Conservation (phyloP, 2,888 invertebrate genomes). For the Xestoiulus laeticollis region DNA sequence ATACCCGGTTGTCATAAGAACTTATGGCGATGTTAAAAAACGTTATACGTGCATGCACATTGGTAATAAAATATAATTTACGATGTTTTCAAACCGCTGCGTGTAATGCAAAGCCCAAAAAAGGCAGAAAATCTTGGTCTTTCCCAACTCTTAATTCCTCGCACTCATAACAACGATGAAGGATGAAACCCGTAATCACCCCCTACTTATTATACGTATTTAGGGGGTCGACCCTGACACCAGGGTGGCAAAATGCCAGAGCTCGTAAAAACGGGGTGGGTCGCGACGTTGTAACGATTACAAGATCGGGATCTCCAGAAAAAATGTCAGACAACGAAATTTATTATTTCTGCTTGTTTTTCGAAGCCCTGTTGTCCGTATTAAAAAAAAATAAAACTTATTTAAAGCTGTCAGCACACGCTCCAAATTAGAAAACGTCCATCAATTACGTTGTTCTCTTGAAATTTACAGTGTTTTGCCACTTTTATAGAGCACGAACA, state of each 20-base stretch:
- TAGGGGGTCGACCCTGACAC: slow-evolving; percentile 3
- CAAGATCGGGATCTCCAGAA: not conserved
- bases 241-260: not conserved
- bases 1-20: not conserved
- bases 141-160: not conserved
- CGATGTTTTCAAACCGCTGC: slow-evolving; percentile 24
- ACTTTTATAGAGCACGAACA: not conserved
- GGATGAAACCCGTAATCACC: slow-evolving; percentile 1
- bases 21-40: not conserved
- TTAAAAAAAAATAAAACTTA: not conserved
- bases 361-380: not conserved
- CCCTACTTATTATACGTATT: slow-evolving; percentile 5
- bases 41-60: not conserved
- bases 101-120: slow-evolving; percentile 10
- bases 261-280: slow-evolving; percentile 26
- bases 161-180: not conserved
- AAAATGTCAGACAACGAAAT: not conserved
- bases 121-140: not conserved
- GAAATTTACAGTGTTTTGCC: not conserved
- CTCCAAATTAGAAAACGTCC: slow-evolving; percentile 21
- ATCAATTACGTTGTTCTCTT: not conserved
- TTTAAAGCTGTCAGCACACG: not conserved
- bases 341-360: slow-evolving; percentile 27
- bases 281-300: not conserved
- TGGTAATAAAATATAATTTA: not conserved